phyloP scores from a whole-genome alignment of 2,797 vertebrate genomes.

The Galagoides demidoff region DNA sequence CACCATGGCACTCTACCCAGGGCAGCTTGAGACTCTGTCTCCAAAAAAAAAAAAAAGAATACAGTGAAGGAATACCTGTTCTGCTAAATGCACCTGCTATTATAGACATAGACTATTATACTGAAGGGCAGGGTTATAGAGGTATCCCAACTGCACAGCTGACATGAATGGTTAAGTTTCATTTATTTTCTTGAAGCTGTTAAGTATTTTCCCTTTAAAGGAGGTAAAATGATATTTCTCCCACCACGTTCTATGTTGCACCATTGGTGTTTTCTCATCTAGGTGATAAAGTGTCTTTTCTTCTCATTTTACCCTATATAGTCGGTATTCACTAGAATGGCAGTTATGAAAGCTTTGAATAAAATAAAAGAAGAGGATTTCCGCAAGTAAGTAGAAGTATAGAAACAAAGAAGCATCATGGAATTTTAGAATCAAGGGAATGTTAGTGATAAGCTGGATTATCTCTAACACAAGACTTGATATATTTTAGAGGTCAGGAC shows the following conservation, averaged over 20 bases:
- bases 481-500: background rate
- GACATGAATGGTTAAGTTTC: background rate
- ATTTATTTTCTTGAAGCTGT: slow-evolving; percentile 27
- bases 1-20: no score
- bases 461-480: background rate
- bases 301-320: slow-evolving; percentile 85
- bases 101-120: background rate
- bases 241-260: slow-evolving; percentile 72
- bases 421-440: slow-evolving; percentile 21
- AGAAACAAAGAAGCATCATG: background rate
- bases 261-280: slow-evolving; percentile 68
- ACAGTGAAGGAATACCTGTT: background rate
- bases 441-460: background rate
- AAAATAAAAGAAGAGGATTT: slow-evolving; percentile 95
- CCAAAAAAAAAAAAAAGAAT: no score
- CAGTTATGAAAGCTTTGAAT: slow-evolving; percentile 96
- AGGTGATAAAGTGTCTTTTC: slow-evolving; percentile 57
- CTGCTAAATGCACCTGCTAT: background rate
- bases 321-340: slow-evolving; percentile 99
- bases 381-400: slow-evolving; percentile 88
- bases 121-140: background rate
- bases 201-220: slow-evolving; percentile 41
- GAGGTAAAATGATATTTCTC: slow-evolving; percentile 64
- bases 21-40: no score
- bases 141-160: background rate